Percentiles rank a stretch among this genome's conserved stretches.
phyloP scores from a whole-genome alignment of 2,888 invertebrate genomes.

The Macrophya annulata region DNA sequence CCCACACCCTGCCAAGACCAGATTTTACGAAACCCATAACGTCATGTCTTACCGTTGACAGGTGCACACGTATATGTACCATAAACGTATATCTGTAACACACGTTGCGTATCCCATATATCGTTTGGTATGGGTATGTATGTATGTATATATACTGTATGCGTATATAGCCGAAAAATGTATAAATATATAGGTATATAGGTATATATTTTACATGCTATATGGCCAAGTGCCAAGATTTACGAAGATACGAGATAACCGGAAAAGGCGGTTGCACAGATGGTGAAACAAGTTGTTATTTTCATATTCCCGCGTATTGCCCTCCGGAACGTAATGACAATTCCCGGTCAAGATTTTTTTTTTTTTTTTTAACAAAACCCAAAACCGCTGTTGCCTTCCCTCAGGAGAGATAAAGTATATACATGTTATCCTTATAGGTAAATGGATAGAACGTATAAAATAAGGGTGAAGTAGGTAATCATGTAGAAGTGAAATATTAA shows the following conservation, averaged over 20 bases:
- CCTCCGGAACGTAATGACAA: constrained; percentile 16
- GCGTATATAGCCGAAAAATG: neutral
- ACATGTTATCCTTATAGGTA: neutral
- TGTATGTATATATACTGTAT: too few relatives aligned
- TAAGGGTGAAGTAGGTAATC: constrained; percentile 66
- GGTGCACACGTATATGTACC: neutral
- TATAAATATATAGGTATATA: neutral
- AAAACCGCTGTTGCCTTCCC: too few relatives aligned
- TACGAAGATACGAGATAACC: constrained; percentile 11
- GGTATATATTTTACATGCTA: neutral
- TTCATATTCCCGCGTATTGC: neutral
- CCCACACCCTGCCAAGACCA: neutral
- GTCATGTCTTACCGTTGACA: constrained; percentile 21
- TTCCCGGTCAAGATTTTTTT: neutral
- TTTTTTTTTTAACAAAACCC: too few relatives aligned
- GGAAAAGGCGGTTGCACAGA: neutral
- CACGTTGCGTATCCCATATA: neutral
- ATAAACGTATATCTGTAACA: neutral
- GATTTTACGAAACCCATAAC: constrained; percentile 30
- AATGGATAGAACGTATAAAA: neutral
- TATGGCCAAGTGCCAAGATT: constrained; percentile 38
- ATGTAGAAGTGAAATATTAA: constrained; percentile 68
- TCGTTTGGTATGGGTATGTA: neutral
- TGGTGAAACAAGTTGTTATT: constrained; percentile 15
- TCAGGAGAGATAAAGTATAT: too few relatives aligned